These are phyloP conservation scores for Nemopilema nomurai DNA, from an alignment of 30 jellyfish, hydroid and myxozoan species.

Conservation along the genomic window DNA sequence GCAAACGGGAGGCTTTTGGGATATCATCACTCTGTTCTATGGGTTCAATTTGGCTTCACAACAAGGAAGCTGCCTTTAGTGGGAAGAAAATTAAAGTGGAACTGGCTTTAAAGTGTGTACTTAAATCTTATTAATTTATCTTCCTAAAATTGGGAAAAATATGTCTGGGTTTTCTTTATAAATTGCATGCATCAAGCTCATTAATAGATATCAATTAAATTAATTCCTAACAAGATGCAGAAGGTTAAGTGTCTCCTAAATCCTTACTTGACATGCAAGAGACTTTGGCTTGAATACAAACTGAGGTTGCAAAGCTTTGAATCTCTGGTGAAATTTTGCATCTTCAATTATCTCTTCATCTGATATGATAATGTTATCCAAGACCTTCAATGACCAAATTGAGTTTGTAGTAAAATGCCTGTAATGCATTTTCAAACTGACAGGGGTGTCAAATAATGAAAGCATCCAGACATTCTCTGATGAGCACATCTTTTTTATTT, in stretches of 20 bases:
- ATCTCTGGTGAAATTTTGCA: conserved; percentile 60
- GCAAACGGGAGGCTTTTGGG: no score
- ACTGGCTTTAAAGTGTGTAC: no score
- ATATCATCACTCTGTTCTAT: no score
- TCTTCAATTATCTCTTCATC: conserved; percentile 94
- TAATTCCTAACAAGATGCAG: not conserved
- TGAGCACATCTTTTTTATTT: conserved; percentile 38
- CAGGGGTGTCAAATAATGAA: conserved; percentile 87
- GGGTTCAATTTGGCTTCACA: no score
- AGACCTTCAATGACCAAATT: conserved; percentile 80
- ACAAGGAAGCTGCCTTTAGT: no score
- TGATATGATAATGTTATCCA: conserved; percentile 77
- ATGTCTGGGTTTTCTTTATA: no score
- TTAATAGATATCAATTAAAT: no score
- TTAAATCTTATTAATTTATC: no score
- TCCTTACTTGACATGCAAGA: conserved; percentile 10
- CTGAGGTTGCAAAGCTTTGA: conserved; percentile 54
- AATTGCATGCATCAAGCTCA: no score
- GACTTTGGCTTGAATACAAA: conserved; percentile 61
- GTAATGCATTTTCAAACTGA: conserved; percentile 73
- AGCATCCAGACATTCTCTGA: conserved; percentile 52
- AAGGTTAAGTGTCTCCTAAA: not conserved
- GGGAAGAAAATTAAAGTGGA: no score
- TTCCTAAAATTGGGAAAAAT: no score
- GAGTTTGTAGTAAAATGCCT: conserved; percentile 90